phyloP scores from a whole-genome alignment of 2,113 vertebrate species.

The Calcarius ornatus region DNA sequence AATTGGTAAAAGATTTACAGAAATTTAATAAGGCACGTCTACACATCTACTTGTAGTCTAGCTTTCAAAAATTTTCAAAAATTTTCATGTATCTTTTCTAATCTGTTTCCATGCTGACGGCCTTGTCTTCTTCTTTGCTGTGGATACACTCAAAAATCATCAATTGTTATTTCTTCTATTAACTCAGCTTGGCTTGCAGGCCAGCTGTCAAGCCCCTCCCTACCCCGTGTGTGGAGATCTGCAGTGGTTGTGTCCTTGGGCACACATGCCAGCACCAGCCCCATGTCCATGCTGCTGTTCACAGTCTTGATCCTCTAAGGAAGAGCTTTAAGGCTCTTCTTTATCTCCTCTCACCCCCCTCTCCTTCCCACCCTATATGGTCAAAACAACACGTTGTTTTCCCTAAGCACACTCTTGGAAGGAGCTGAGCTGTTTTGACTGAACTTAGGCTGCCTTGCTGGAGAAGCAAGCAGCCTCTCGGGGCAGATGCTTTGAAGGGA shows the following conservation, averaged over 20 bases:
- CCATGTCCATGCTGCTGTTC: fast-evolving
- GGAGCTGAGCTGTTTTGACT: conserved; percentile 19
- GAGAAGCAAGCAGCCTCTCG: not conserved
- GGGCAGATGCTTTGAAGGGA: not conserved
- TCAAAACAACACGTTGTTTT: not conserved
- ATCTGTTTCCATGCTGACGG: no score
- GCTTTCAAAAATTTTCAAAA: no score
- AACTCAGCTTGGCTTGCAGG: no score
- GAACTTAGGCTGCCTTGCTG: not conserved
- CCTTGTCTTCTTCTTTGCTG: no score
- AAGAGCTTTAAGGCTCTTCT: not conserved
- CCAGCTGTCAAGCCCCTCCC: no score
- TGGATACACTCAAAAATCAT: no score
- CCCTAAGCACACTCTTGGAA: not conserved
- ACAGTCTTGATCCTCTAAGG: not conserved
- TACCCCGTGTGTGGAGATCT: not conserved
- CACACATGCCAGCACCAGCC: not conserved
- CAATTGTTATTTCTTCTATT: no score
- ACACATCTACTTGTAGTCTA: no score
- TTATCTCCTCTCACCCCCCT: not conserved
- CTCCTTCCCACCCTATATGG: not conserved
- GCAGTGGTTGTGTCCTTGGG: not conserved
- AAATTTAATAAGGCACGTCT: no score
- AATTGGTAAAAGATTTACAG: no score
- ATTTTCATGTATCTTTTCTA: no score